Base-by-base conservation (phyloP, 1,140 invertebrate species). In the Drosophila carrolli region DNA sequence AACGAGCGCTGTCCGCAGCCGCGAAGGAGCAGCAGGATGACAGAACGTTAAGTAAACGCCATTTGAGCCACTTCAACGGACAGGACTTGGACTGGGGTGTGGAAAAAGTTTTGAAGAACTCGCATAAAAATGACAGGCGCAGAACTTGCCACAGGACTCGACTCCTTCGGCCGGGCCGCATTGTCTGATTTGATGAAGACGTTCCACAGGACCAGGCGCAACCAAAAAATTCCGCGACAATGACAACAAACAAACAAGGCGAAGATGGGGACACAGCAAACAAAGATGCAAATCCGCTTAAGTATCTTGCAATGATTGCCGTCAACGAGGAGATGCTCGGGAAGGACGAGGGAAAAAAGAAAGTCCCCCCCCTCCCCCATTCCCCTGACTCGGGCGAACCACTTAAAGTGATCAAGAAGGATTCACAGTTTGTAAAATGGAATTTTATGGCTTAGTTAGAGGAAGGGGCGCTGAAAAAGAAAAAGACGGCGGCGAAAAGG, bases 351-450 rank as follows among this genome's bases (percentile, higher is more conserved):
- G 19, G 55, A 48, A 47, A 62, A 32, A 59, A 58, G 32, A 59
- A 72, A 66, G 79, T 75, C 85, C 19, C 56, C 23, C 27, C 23
- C 0, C 16, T 5, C 16, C 27, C 56, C 11, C 38, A 16, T 5
- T 5, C 23, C 16, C n/a, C 2, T 27, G n/a, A 16, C 55, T 19
- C 35, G n/a, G 11, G 80, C 63, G 82, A 78, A 81, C 90, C 89
- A 85, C 85, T 91, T 91, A 91, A 90, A 91, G 78, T 89, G 89
- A 91, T 91, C 89, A 91, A 91, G 89, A 85, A 91, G 89, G 90
- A 90, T 91, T 91, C 90, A 90, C 90, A 91, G 90, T 89, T 91
- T 91, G 90, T 91, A 91, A 90, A 90, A 91, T 85, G 84, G 81
- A 91, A 89, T 91, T 91, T 91, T 89, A 91, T 91, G 89, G 84